These are phyloP conservation scores for Sinopyrophorus schimmeli DNA, from an alignment of 2,888 invertebrate genomes.

Conservation along the genomic window DNA sequence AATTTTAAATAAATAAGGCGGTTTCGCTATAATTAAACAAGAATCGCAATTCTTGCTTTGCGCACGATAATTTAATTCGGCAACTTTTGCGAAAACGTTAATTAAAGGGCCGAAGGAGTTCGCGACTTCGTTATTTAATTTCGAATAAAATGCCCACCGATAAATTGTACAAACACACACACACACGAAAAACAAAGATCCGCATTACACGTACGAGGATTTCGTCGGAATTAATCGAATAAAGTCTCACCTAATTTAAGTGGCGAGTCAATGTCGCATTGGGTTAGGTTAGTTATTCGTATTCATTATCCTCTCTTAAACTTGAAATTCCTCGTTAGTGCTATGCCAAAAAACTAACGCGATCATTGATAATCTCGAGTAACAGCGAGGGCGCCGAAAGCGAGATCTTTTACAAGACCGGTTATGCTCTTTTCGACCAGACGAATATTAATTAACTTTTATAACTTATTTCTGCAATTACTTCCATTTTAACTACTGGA, in stretches of 20 bases:
- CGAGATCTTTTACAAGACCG: slow-evolving; percentile 33
- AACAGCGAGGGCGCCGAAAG: slow-evolving; percentile 31
- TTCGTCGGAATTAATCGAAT: slow-evolving; percentile 14
- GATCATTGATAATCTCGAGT: slow-evolving; percentile 34
- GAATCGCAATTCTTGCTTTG: too few relatives aligned
- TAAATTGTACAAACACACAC: too few relatives aligned
- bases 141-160: slow-evolving; percentile 1
- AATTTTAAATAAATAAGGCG: too few relatives aligned
- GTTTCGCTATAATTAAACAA: too few relatives aligned
- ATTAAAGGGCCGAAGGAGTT: too few relatives aligned
- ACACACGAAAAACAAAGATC: too few relatives aligned
- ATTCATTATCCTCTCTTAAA: slow-evolving; percentile 33
- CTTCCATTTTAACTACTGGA: too few relatives aligned
- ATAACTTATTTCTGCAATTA: slow-evolving; percentile 24
- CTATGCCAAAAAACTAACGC: slow-evolving; percentile 31
- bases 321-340: slow-evolving; percentile 33
- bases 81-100: too few relatives aligned
- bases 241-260: slow-evolving; percentile 24
- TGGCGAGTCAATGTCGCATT: slow-evolving; percentile 26
- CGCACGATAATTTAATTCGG: too few relatives aligned
- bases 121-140: too few relatives aligned
- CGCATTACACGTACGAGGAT: too few relatives aligned
- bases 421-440: slow-evolving; percentile 32
- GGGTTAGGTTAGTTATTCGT: slow-evolving; percentile 30
- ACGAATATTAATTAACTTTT: slow-evolving; percentile 32